These are phyloP conservation scores for Aplysia californica DNA, from an alignment of 1,140 invertebrate genomes.

Conservation along the genomic window DNA sequence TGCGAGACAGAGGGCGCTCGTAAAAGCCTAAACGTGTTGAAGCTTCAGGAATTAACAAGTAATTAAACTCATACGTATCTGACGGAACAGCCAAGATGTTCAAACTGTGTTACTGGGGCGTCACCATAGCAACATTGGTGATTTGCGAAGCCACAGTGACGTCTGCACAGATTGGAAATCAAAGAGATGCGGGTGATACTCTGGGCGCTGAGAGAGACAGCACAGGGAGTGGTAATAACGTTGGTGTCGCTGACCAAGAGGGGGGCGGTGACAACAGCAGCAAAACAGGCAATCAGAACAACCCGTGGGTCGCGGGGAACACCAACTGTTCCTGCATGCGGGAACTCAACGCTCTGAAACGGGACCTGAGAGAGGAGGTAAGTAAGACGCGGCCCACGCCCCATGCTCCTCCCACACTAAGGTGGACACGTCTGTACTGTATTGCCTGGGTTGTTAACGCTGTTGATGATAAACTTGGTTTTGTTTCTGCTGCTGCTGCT, in stretches of 20 bases:
- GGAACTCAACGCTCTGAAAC: constrained; percentile 26
- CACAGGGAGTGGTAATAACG: not conserved
- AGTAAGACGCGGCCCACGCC: too few species aligned
- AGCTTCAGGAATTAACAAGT: too few species aligned
- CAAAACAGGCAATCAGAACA: not conserved
- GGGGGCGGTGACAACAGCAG: not conserved
- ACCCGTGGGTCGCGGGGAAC: constrained; percentile 25
- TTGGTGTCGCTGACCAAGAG: not conserved
- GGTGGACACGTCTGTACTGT: not conserved
- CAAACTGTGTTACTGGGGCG: too few species aligned
- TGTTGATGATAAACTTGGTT: not conserved
- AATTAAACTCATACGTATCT: too few species aligned
- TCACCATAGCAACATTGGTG: too few species aligned
- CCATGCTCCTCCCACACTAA: not conserved
- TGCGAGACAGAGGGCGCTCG: too few species aligned
- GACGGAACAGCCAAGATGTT: too few species aligned
- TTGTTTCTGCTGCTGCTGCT: not conserved
- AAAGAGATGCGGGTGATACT: not conserved
- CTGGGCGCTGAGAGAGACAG: not conserved
- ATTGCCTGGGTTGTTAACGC: not conserved
- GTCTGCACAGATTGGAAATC: not conserved
- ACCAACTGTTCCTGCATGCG: constrained; percentile 34
- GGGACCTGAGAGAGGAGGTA: constrained; percentile 32
- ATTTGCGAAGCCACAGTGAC: not conserved
- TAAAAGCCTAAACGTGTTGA: too few species aligned